A percentile compares a stretch with the other conserved stretches of the same genome.
phyloP scores from a whole-genome alignment of 2,888 invertebrate species.

The Noctua comes region DNA sequence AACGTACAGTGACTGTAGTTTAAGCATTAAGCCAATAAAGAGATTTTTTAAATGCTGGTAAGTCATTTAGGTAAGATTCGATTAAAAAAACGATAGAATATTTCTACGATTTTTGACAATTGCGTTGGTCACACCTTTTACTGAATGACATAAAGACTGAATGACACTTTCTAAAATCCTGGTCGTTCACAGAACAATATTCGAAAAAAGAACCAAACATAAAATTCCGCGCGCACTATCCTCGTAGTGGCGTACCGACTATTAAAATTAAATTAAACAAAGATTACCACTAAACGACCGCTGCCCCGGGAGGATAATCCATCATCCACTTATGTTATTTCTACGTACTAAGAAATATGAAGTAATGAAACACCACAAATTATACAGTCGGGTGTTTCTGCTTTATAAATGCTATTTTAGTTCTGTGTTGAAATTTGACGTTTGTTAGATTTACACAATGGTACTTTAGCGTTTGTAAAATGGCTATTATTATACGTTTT shows the following conservation, averaged over 20 bases:
- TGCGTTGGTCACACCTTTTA: constrained; percentile 2
- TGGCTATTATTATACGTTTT: constrained; percentile 55
- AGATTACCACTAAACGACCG: constrained; percentile 81
- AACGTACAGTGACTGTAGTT: constrained; percentile 48
- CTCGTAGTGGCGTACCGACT: constrained; percentile 72
- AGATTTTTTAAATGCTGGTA: constrained; percentile 13
- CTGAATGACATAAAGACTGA: neutral
- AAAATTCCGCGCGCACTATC: constrained; percentile 70
- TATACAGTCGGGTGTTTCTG: constrained; percentile 68
- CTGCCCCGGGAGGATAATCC: constrained; percentile 73
- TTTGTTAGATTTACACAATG: constrained; percentile 65
- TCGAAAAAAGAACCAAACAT: constrained; percentile 33
- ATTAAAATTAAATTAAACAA: constrained; percentile 88
- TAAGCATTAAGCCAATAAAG: neutral
- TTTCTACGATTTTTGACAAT: neutral
- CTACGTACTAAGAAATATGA: constrained; percentile 79
- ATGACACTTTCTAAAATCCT: neutral
- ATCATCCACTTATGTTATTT: constrained; percentile 77
- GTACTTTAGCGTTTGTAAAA: constrained; percentile 52
- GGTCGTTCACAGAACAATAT: constrained; percentile 7
- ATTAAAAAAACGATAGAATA: neutral
- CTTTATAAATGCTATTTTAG: constrained; percentile 71
- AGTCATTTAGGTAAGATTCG: neutral
- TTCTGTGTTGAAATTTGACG: constrained; percentile 66
- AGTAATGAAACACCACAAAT: constrained; percentile 82